Evolutionary conservation across 2,113 vertebrate genomes (phyloP), one percentile per base, ranked within the genome.

Genomic region (Scophthalmus maximus): DNA sequence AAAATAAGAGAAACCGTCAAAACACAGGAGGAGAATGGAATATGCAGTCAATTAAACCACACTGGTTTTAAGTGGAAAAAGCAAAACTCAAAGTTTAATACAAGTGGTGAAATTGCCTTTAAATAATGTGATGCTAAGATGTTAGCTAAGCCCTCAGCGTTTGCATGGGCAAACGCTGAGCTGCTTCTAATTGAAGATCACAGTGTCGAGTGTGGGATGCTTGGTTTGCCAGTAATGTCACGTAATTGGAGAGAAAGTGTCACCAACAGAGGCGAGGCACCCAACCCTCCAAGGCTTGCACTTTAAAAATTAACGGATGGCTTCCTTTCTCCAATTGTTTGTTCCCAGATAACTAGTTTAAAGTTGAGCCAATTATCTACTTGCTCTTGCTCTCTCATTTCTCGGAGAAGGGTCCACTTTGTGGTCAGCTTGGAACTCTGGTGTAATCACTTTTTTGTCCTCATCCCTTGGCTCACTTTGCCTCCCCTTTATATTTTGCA

Each of bases 211-310:
- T 61, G 47, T 57, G 26, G 57, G 70, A 67, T 61, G 52, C 56
- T 30, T 20, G 0, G 26, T 72, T 53, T 65, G 51, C 65, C 60
- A 66, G 82, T 89, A 90, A 90, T 86, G 84, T 85, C 78, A 79
- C 56, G 77, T 89, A 91, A 89, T 88, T 87, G 86, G 82, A 87
- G n/a, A n/a, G n/a, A 88, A 92, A 85, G 68, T 88, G 90, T 88
- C 87, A 83, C 75, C 62, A 71, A 62, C 66, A 58, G 63, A 68
- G 50, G 68, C 75, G 56, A 70, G 30, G 62, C 56, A 63, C 73
- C 73, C 60, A 34, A 68, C 61, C 64, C 82, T 89, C 49, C 46
- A 81, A 88, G 83, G 68, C 86, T 76, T 71, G 76, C 76, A 87
- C 81, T 89, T 87, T 88, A 81, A 88, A 86, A 87, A 89, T 91